A percentile compares a stretch with the other conserved stretches of the same genome.
phyloP scores from a whole-genome alignment of 2,888 invertebrate genomes.

The Spialia ferax region DNA sequence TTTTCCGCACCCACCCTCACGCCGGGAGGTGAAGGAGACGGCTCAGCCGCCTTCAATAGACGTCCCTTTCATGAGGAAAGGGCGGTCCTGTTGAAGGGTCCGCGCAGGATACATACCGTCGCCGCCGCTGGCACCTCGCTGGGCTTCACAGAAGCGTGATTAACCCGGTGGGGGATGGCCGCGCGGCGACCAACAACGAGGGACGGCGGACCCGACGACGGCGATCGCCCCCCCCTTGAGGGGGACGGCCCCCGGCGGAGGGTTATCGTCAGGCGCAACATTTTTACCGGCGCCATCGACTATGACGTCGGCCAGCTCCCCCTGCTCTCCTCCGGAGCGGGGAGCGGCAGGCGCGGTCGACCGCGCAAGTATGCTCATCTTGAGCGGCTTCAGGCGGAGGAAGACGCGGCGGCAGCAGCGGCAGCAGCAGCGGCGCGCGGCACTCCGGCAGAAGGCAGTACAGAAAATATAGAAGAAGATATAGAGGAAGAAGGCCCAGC shows the following conservation, averaged over 20 bases:
- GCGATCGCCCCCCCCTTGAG: background rate
- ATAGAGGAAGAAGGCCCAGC: no score
- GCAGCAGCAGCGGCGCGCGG: no score
- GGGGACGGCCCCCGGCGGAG: background rate
- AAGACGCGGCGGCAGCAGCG: no score
- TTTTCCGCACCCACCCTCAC: no score
- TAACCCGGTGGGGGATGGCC: background rate
- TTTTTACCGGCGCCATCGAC: background rate
- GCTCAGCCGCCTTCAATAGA: background rate
- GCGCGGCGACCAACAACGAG: background rate
- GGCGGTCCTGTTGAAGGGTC: background rate
- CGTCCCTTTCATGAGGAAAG: background rate
- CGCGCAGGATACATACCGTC: background rate
- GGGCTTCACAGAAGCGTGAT: background rate
- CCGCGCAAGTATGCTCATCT: no score
- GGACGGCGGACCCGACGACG: background rate
- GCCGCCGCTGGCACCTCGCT: slow-evolving; percentile 1
- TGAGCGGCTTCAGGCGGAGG: no score
- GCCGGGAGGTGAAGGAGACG: background rate
- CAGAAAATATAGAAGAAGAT: no score
- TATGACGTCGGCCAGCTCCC: background rate
- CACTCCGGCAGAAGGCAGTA: no score
- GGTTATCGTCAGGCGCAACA: background rate
- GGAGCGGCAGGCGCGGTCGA: no score
- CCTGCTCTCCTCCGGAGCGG: no score